Conservation (phyloP, 2,797 vertebrate species). For the Lateolabrax maculatus region DNA sequence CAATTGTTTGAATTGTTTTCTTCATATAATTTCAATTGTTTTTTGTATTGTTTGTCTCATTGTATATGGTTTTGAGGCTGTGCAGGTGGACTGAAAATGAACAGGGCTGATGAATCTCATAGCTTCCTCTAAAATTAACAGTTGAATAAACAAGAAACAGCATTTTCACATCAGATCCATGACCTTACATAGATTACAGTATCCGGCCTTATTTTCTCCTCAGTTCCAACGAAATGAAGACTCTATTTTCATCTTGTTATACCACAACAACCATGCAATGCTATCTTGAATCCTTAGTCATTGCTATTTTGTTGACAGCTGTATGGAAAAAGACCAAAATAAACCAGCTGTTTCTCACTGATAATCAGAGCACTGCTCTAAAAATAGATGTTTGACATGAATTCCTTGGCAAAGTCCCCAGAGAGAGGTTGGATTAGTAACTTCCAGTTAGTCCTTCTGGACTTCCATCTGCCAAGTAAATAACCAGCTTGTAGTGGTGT, state of each 20-base stretch:
- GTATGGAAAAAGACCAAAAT: conserved; percentile 15
- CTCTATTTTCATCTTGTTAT: background rate
- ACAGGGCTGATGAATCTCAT: background rate
- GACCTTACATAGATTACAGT: background rate
- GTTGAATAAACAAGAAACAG: background rate
- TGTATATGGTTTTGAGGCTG: background rate
- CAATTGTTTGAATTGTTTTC: background rate
- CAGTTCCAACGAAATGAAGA: background rate
- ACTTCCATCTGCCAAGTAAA: background rate
- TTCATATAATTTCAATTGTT: background rate
- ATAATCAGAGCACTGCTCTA: conserved; percentile 24
- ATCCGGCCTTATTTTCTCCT: background rate
- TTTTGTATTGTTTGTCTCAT: background rate
- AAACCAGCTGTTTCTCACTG: conserved; percentile 18
- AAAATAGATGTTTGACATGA: conserved; percentile 52
- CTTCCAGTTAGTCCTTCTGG: conserved; percentile 28
- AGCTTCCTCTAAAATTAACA: background rate
- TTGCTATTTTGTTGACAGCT: conserved; percentile 21
- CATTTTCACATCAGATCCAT: background rate
- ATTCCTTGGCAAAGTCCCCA: conserved; percentile 38
- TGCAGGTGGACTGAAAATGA: background rate
- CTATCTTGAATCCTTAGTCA: conserved; percentile 22
- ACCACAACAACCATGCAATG: background rate
- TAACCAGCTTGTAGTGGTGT: background rate
- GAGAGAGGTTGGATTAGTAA: background rate